Base-by-base conservation (phyloP, 2,113 vertebrate species). In the Bambusicola thoracicus region DNA sequence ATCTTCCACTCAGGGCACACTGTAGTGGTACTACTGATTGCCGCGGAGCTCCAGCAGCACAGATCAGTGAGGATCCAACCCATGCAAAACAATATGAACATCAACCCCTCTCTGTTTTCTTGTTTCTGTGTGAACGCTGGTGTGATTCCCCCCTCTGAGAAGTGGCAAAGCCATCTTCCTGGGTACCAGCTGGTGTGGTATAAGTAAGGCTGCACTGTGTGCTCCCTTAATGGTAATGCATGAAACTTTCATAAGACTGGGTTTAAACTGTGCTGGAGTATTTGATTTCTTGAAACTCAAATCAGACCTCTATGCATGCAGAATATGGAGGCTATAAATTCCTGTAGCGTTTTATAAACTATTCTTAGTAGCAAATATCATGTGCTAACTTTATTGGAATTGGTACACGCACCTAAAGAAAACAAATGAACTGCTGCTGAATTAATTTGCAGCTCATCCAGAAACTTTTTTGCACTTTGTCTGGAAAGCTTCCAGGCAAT, bases 401-500 rank as follows among this genome's bases (percentile, higher is more conserved):
- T 95, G 90, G 85, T 92, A 81, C 87, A 78, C 78, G 82, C 89
- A 97, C 82, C 76, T 92, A 88, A 92, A 65, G 73, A 85, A 94
- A 95, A 94, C 91, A 93, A 93, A 93, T 94, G 92, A 94, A 84
- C 93, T 95, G 94, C 90, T 92, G 87, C 80, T 95, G 96, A 97
- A 96, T 94, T 96, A 92, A 96, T 96, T 97, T 10, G 1, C 95
- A 95, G 58, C 90, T 88, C 82, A 92, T 95, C 73, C 93, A 91
- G 90, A 94, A 96, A 95, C 85, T 93, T 95, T 92, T 96, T 95
- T 95, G 83, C 93, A 84, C 93, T 93, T 94, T 88, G 91, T 90
- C 93, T 96, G 95, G 96, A 95, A 90, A 53, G n/a, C 76, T 85
- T 95, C 96, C 96, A 96, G 87, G 88, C 87, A 94, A 88, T 17